Evolutionary conservation across 2,797 vertebrate genomes (phyloP), one percentile per base, ranked within the genome.

Genomic region (Schizothorax lantsangensis): DNA sequence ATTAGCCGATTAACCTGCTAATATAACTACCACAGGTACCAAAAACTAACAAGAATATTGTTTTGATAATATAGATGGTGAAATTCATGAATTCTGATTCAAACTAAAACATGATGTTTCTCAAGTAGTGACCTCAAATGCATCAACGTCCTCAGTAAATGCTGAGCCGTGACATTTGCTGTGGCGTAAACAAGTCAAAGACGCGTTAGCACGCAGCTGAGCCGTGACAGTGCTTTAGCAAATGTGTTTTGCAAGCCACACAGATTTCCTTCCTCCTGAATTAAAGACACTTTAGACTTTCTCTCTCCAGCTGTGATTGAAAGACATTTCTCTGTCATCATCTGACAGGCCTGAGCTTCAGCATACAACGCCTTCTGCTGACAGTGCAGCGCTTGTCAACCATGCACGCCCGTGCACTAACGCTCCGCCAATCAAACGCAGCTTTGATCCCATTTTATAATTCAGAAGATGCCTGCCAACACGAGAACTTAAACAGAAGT

Each of bases 391-490:
- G 6, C 77, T 72, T 87, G 88, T 88, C 89, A 87, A 84, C 77
- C 14, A 21, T 52, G 17, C 38, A 30, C 45, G 26, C 30, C 68
- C 54, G 36, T 14, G 80, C 47, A 33, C 87, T 90, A 84, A 91
- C 49, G n/a, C 88, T 33, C 43, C 36, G 84, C 77, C 89, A 90
- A 88, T 91, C 90, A 89, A 68, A 88, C 79, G 49, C 77, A 79
- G 45, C 77, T 83, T 77, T 88, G 78, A 87, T 84, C 83, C 26
- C 38, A 73, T 86, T 83, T 83, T 89, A 83, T 75, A 62, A 85
- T 86, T 86, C 84, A 89, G 52, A 84, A 84, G 78, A 84, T 14
- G 57, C 45, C 3, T 86, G 74, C 68, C 43, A 38, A 73, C n/a
- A 78, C 21, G 72, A 14, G 69, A 66, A 30, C 64, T 84, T 72